Evolutionary conservation across 2,113 vertebrate genomes (phyloP).

Genomic region (Oophaga pumilio): DNA sequence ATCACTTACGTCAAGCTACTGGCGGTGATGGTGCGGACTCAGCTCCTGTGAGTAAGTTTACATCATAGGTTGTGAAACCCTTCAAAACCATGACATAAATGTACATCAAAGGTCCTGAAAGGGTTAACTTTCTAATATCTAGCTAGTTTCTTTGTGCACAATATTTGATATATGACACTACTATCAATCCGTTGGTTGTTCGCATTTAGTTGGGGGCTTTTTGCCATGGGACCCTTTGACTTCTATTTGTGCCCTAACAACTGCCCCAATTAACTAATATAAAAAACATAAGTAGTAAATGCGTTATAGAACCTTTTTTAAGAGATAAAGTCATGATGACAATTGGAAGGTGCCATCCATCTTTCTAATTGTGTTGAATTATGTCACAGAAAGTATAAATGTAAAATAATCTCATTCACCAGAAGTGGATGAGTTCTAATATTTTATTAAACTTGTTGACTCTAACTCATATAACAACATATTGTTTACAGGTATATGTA

Average conservation of each 20-base stretch:
- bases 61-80: no score
- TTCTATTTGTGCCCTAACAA: not conserved
- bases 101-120: no score
- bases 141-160: no score
- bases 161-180: no score
- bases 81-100: no score
- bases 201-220: not conserved
- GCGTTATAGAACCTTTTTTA: not conserved
- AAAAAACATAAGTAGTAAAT: not conserved
- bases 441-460: conserved; percentile 1
- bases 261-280: no score
- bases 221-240: not conserved
- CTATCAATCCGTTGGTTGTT: no score
- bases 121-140: no score
- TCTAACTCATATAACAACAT: not conserved
- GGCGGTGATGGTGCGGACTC: no score
- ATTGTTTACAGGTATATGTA: not conserved
- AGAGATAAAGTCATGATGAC: not conserved
- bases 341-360: not conserved
- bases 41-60: no score
- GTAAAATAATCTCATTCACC: not conserved
- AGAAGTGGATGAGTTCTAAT: not conserved
- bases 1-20: no score
- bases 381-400: not conserved
- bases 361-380: not conserved